Percentiles rank a stretch among this genome's conserved stretches.
phyloP scores from a whole-genome alignment of 2,113 vertebrate species.

The Suricata suricatta region DNA sequence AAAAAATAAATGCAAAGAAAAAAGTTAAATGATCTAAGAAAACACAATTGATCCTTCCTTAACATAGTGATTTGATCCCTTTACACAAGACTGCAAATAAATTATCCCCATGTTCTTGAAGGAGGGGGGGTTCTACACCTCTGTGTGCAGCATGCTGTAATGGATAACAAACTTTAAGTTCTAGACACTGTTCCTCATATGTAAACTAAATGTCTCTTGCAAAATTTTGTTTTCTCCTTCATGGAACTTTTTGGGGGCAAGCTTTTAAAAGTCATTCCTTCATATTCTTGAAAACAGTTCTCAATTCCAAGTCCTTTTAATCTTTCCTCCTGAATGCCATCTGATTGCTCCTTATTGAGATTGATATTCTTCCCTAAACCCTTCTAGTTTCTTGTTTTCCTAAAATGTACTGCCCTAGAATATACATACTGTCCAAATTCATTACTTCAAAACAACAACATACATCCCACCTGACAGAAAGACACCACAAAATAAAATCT shows the following conservation, averaged over 20 bases:
- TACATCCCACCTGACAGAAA: neutral
- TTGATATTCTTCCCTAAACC: neutral
- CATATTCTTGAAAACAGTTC: neutral
- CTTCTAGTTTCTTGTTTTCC: neutral
- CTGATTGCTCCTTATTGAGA: neutral
- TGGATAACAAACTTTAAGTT: neutral
- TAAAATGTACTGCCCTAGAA: neutral
- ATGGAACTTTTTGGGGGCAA: neutral
- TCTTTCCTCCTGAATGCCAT: neutral
- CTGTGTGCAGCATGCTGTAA: neutral
- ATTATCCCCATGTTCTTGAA: neutral
- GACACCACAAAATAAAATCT: neutral
- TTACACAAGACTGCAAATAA: neutral
- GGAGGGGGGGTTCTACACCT: neutral
- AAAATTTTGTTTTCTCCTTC: constrained; percentile 21
- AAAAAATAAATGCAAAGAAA: neutral
- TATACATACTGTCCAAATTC: neutral
- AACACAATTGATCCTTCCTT: neutral
- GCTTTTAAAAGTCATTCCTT: neutral
- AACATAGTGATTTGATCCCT: neutral
- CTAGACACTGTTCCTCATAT: neutral
- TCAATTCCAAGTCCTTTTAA: neutral
- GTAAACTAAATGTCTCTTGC: neutral
- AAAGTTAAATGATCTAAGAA: constrained; percentile 24
- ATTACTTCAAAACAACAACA: constrained; percentile 12